These are phyloP conservation scores for Hedychridium roseum DNA, from an alignment of 2,888 invertebrate genomes.

Conservation along the genomic window DNA sequence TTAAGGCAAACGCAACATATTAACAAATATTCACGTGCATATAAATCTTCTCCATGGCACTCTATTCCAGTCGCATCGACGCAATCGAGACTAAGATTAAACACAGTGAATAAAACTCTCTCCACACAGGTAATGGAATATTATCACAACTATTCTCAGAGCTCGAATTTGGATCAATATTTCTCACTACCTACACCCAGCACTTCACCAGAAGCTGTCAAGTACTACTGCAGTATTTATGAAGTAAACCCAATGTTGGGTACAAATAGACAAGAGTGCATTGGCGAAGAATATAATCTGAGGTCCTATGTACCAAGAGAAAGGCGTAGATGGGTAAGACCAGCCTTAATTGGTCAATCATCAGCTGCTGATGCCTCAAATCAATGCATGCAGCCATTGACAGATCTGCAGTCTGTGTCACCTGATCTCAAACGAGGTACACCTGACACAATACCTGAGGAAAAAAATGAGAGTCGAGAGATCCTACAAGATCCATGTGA, in stretches of 20 bases:
- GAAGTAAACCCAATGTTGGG: slow-evolving; percentile 38
- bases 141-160: slow-evolving; percentile 74
- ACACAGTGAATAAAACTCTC: slow-evolving; percentile 35
- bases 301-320: slow-evolving; percentile 49
- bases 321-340: slow-evolving; percentile 58
- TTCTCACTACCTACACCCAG: slow-evolving; percentile 63
- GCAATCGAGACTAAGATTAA: slow-evolving; percentile 17
- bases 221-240: slow-evolving; percentile 47
- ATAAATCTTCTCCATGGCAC: slow-evolving; percentile 23
- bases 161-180: slow-evolving; percentile 73
- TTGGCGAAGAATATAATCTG: slow-evolving; percentile 42
- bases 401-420: slow-evolving; percentile 37
- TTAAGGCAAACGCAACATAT: slow-evolving; percentile 16
- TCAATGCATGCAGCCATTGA: slow-evolving; percentile 35
- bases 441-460: slow-evolving; percentile 44
- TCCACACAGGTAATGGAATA: slow-evolving; percentile 68
- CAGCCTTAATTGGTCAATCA: slow-evolving; percentile 60
- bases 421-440: slow-evolving; percentile 38
- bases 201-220: slow-evolving; percentile 35
- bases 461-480: slow-evolving; percentile 46
- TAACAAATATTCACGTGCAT: slow-evolving; percentile 9
- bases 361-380: slow-evolving; percentile 42
- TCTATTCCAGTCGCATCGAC: slow-evolving; percentile 21
- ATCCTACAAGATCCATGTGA: slow-evolving; percentile 40
- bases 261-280: slow-evolving; percentile 36